Evolutionary conservation across 2,113 vertebrate species (phyloP).

Genomic region (Myiozetetes cayanensis): DNA sequence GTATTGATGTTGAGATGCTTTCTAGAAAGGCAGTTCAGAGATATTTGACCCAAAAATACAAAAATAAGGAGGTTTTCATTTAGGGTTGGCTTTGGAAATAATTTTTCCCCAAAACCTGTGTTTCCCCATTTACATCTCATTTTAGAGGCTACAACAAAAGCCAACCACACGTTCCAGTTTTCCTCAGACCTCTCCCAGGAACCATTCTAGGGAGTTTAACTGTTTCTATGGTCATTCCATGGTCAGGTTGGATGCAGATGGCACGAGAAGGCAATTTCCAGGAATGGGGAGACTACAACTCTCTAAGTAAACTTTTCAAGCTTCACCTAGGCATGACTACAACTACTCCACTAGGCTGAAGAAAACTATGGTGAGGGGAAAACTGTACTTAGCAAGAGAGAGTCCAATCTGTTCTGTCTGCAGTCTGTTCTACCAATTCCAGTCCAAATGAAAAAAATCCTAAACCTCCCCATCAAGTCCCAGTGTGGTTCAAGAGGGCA

Average conservation of each 20-base stretch:
- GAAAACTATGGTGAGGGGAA: neutral
- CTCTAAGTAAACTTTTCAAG: neutral
- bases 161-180: neutral
- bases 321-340: neutral
- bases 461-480: neutral
- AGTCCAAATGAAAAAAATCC: neutral
- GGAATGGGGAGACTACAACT: neutral
- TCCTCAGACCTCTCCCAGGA: neutral
- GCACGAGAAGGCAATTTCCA: neutral
- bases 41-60: neutral
- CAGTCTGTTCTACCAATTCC: neutral
- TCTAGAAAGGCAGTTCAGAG: neutral
- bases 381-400: neutral
- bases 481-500: neutral
- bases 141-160: neutral
- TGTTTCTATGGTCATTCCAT: neutral
- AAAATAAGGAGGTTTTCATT: neutral
- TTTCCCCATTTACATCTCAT: neutral
- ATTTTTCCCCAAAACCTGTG: neutral
- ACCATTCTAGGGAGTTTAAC: neutral
- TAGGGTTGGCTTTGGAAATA: neutral
- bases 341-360: neutral
- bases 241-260: neutral
- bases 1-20: neutral
- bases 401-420: neutral